These are phyloP conservation scores for Nesoenas mayeri DNA, from an alignment of 2,113 vertebrate genomes.

Conservation along the genomic window DNA sequence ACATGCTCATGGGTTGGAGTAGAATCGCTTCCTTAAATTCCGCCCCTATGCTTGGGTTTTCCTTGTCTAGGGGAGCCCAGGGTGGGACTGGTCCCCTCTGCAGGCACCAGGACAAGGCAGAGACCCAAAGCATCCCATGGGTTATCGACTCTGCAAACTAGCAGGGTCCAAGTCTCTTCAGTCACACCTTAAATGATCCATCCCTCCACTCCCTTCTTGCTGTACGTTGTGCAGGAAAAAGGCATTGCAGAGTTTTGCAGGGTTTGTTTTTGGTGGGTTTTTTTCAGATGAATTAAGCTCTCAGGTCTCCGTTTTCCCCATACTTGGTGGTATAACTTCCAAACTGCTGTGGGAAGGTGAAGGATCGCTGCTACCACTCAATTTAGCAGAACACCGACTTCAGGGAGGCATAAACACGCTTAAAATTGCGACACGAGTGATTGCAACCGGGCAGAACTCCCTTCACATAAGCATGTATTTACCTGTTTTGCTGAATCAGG, in stretches of 20 bases:
- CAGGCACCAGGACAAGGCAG: background rate
- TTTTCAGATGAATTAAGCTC: background rate
- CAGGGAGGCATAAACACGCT: background rate
- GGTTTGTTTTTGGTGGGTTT: background rate
- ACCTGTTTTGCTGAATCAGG: slow-evolving; percentile 52
- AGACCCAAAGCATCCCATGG: background rate
- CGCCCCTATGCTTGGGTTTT: background rate
- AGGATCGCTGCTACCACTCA: background rate
- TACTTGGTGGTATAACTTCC: background rate
- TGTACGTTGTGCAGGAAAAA: background rate
- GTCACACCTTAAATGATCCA: background rate
- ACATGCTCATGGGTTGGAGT: background rate
- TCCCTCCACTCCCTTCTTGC: background rate
- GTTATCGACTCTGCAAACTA: background rate
- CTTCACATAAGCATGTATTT: background rate
- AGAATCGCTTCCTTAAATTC: background rate
- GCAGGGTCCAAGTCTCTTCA: background rate
- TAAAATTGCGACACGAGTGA: background rate
- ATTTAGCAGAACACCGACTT: background rate
- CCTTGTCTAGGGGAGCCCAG: background rate
- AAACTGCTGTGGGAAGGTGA: background rate
- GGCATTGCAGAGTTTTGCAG: background rate
- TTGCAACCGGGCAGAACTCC: background rate
- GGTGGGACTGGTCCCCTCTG: background rate
- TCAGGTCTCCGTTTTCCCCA: background rate